Base-by-base conservation (phyloP, 2,797 vertebrate species). In the Ficedula albicollis region DNA sequence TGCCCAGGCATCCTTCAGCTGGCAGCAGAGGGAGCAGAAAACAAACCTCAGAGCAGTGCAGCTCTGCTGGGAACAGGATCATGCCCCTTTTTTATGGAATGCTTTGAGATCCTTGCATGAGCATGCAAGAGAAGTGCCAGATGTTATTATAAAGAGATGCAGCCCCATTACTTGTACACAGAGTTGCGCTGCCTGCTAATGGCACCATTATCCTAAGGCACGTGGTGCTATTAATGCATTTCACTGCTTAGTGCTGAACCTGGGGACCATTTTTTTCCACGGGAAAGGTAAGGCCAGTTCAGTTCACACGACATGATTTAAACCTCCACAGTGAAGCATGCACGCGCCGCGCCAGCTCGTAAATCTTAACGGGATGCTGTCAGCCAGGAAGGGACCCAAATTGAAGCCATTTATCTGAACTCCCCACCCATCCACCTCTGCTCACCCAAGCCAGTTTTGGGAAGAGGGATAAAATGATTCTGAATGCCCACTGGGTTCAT, bases 341-440 rank as follows among this genome's bases (percentile, higher is more conserved):
- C 85, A 59, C 55, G 91, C 13, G 43, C 87, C 32, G 67, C 87
- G 73, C 73, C 68, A 73, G 87, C 63, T 95, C 96, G 5, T 97
- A 97, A 97, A 97, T 97, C 97, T 97, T 97, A 60, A 68, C 48
- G 0, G 92, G 96, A 83, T 84, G 92, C 94, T 97, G 97, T 97
- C 97, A 97, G 93, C 83, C 70, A 92, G 93, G 60, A 94, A 96
- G 52, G 87, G 83, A 96, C 95, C 91, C 78, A 97, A 97, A 97
- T 96, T 97, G 96, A 97, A 97, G 76, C 92, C 96, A 96, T 97
- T 97, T 97, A 97, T 97, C 97, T 97, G 94, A 95, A 79, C 91
- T 95, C 94, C 85, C 75, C 83, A 91, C 94, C 66, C 79, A 96
- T 62, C 82, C 91, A 90, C 86, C 80, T 93, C 92, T 52, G 73